Conservation (phyloP, 1,140 invertebrate genomes). For the Hermatobates lingyangjiaoensis region DNA sequence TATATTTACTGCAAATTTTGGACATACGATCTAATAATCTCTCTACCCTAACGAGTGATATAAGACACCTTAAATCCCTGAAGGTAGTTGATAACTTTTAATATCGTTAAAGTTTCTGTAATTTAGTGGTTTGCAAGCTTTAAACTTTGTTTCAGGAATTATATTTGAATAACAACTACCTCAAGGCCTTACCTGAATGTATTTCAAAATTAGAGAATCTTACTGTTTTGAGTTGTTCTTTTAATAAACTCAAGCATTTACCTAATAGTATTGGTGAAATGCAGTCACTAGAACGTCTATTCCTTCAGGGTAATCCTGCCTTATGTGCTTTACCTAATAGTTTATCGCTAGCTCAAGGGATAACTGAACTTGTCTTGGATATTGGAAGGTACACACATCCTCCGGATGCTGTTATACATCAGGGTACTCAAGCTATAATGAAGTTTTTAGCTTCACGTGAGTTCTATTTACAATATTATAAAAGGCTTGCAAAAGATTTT, state of each 20-base stretch:
- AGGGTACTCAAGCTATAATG: constrained; percentile 42
- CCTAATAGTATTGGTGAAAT: constrained; percentile 42
- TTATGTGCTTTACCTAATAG: constrained; percentile 38
- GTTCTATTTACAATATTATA: constrained; percentile 17
- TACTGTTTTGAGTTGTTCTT: constrained; percentile 43
- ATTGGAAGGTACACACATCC: constrained; percentile 35
- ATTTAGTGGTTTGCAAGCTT: not conserved
- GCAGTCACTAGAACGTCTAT: constrained; percentile 31
- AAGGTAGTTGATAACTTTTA: constrained; percentile 3
- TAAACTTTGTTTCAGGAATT: constrained; percentile 32
- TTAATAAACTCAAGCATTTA: constrained; percentile 44
- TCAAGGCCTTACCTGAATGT: constrained; percentile 43
- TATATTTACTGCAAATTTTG: constrained; percentile 43
- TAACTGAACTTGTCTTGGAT: constrained; percentile 38
- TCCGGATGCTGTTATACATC: constrained; percentile 30
- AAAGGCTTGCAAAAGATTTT: too few relatives aligned
- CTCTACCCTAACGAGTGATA: constrained; percentile 34
- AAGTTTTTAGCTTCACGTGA: constrained; percentile 36
- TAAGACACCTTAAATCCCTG: constrained; percentile 29
- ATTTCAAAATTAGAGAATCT: constrained; percentile 40
- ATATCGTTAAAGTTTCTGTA: not conserved
- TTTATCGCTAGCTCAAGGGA: constrained; percentile 33
- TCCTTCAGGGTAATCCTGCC: constrained; percentile 34
- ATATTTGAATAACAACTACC: constrained; percentile 39
- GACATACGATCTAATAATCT: constrained; percentile 54